Base-by-base conservation (phyloP, 2,113 vertebrate genomes). In the Dolichallabes microphthalmus region DNA sequence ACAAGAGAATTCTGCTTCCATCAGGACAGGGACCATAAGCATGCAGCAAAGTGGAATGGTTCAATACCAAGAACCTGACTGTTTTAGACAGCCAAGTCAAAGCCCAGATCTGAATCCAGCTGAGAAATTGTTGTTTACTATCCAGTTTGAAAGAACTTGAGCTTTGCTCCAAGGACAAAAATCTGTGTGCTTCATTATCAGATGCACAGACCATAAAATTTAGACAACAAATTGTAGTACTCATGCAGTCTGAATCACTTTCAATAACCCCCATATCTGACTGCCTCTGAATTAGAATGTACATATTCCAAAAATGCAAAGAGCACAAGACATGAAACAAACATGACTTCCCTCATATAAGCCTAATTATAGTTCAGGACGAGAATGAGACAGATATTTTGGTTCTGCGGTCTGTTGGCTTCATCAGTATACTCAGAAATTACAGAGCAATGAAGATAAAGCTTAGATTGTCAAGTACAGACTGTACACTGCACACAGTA, bases 341-440 rank as follows among this genome's bases (percentile, higher is more conserved):
- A 27, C 30, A 57, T 60, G 19, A 14, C 57, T 13, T 52, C 25
- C 15, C 2, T 74, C 55, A 32, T 22, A 52, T 27, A 32, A 19
- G 25, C 20, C 25, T 52, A 17, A 52, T 32, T 76, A 25, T n/a
- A 27, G 9, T 75, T 63, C 39, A 52, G 69, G 69, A 63, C 25
- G 11, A 60, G 55, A 74, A 74, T 45, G 32, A 73, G 11, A 13
- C 27, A 32, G 74, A 66, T 22, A 66, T 68, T 53, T 27, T 52
- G 25, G 15, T 50, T 30, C 22, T 75, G 35, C 17, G 30, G 9
- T 30, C 63, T 53, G 39, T 52, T 8, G 39, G 14, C 12, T 61
- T 83, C 69, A 75, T 35, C 55, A 50, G 52, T n/a, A 25, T 73
- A 60, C 27, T 39, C 14, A 27, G 32, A 83, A 76, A 53, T 61